Evolutionary conservation across 2,797 vertebrate species (phyloP), one percentile per base, ranked within the genome.

Genomic region (Urosaurus nigricauda): DNA sequence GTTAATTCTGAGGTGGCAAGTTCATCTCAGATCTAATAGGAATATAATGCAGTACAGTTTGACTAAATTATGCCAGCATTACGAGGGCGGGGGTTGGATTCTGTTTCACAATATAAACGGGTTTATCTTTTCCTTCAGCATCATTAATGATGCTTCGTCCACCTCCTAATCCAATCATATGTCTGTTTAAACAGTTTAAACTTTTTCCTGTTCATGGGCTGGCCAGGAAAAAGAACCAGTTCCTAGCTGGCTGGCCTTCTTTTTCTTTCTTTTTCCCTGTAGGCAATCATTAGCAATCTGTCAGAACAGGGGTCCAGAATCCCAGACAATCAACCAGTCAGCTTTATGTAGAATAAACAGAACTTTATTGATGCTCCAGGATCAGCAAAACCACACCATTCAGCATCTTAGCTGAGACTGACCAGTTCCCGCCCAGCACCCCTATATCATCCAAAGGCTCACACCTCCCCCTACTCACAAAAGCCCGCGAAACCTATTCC

Each of bases 221-320:
- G 56, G 58, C 12, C 84, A 68, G 58, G 29, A 86, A 70, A 47
- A 17, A 77, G 58, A 82, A 83, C 35, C 51, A 47, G 60, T 83
- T 71, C 74, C 37, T 58, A 79, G 53, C 32, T 40, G 35, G 3
- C 86, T 29, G 29, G 5, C 7, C n/a, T 19, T n/a, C 51, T 7
- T 70, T 24, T 17, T 7, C 16, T 9, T 14, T 17, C 7, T 29
- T 9, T 14, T 2, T 13, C 81, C 75, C 81, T 51, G 35, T 71
- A 75, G 51, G 24, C 84, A 83, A 87, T 79, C 63, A 87, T 84
- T 90, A 83, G 53, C 85, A 83, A 90, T 79, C n/a, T n/a, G n/a
- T n/a, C n/a, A n/a, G n/a, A n/a, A n/a, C n/a, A n/a, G n/a, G n/a
- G n/a, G n/a, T n/a, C n/a, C n/a, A n/a, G n/a, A n/a, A n/a, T n/a